phyloP scores from a whole-genome alignment of 2,113 vertebrate genomes.

The Etia nguti region DNA sequence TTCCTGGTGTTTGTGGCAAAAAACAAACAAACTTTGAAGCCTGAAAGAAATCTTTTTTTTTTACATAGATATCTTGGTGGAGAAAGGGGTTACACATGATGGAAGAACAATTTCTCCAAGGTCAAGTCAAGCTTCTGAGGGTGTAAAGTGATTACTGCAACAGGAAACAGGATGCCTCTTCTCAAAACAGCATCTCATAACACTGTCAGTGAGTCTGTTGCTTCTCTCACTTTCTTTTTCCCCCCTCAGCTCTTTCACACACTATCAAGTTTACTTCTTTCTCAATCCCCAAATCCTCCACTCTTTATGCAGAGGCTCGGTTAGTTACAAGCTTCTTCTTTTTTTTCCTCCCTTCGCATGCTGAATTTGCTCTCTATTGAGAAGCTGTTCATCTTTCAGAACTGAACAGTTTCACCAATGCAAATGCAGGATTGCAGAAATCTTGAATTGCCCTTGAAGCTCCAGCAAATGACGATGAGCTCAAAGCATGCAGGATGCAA shows the following conservation, averaged over 20 bases:
- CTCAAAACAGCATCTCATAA: constrained; percentile 60
- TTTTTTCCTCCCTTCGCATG: not conserved
- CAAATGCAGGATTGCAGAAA: constrained; percentile 9
- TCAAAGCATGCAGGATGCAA: not conserved
- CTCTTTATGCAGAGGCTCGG: constrained; percentile 52
- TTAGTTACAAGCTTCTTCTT: constrained; percentile 43
- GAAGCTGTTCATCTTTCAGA: constrained; percentile 29
- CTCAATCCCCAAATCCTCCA: constrained; percentile 53
- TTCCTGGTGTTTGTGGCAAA: not conserved
- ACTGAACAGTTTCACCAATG: constrained; percentile 7
- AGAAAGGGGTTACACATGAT: not conserved
- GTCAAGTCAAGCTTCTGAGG: constrained; percentile 50
- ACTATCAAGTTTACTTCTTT: constrained; percentile 56
- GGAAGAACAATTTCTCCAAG: constrained; percentile 49
- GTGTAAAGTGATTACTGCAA: constrained; percentile 52
- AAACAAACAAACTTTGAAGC: not conserved
- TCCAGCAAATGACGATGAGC: not conserved
- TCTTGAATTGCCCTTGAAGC: not conserved
- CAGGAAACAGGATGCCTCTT: constrained; percentile 61
- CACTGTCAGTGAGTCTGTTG: constrained; percentile 37
- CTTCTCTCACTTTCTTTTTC: constrained; percentile 56
- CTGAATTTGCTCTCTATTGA: constrained; percentile 36
- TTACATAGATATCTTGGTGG: not conserved
- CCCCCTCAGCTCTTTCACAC: constrained; percentile 59
- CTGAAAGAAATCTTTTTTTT: not conserved